These are phyloP conservation scores for Dicentrarchus labrax DNA, from an alignment of 2,113 vertebrate genomes.

Conservation along the genomic window DNA sequence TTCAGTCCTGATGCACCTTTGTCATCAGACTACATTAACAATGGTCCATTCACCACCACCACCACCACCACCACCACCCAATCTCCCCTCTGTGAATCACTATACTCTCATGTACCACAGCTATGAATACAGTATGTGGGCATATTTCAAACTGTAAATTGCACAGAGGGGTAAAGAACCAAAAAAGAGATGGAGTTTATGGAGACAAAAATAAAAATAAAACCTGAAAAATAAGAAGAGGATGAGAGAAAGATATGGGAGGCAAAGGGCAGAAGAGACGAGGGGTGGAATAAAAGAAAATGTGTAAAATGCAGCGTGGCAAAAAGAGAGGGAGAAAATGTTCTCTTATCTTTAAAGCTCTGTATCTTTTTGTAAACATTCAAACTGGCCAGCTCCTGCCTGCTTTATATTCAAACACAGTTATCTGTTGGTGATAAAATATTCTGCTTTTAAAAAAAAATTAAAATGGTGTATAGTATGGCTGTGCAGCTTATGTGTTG, in stretches of 20 bases:
- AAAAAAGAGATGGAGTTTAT: not conserved
- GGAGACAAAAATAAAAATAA: not conserved
- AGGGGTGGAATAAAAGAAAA: not conserved
- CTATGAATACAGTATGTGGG: not conserved
- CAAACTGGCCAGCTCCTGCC: not conserved
- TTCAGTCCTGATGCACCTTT: slow-evolving; percentile 37
- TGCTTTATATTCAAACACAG: slow-evolving; percentile 35
- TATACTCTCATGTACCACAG: not conserved
- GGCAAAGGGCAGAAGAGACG: not conserved
- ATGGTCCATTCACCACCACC: slow-evolving; percentile 8
- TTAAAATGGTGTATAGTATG: slow-evolving; percentile 2
- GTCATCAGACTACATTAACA: slow-evolving; percentile 39
- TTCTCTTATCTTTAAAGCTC: slow-evolving; percentile 39
- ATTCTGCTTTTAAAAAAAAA: not conserved
- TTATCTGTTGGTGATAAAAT: slow-evolving; percentile 4
- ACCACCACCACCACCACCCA: slow-evolving; percentile 2
- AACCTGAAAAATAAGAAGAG: not conserved
- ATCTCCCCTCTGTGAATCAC: not conserved
- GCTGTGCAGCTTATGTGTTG: not conserved
- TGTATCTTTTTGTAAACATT: slow-evolving; percentile 23
- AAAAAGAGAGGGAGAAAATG: not conserved
- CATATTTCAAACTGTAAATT: slow-evolving; percentile 2
- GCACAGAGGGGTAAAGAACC: not conserved
- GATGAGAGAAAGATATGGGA: not conserved
- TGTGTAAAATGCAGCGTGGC: not conserved